phyloP scores from a whole-genome alignment of 2,888 invertebrate species.

The Cynaeus angustus region DNA sequence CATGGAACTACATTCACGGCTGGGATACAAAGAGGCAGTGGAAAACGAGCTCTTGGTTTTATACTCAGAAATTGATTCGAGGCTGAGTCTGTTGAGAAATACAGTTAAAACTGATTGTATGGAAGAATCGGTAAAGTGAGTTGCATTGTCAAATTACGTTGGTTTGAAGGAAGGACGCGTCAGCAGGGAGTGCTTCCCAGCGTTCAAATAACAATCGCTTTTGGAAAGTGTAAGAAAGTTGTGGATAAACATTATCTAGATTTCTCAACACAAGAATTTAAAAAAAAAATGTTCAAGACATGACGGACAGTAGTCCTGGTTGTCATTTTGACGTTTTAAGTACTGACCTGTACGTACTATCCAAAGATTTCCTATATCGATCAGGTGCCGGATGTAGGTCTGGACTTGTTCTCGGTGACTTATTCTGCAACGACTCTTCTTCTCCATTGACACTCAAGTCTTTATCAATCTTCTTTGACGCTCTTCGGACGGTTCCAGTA shows the following conservation, averaged over 20 bases:
- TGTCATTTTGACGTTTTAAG: slow-evolving; percentile 26
- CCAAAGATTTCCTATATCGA: slow-evolving; percentile 55
- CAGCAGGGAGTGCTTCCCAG: no score
- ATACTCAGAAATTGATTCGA: slow-evolving; percentile 70
- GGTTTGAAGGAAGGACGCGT: neutral
- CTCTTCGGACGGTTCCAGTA: slow-evolving; percentile 67
- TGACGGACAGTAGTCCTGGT: no score
- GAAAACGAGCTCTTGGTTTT: slow-evolving; percentile 67
- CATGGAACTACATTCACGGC: slow-evolving; percentile 62
- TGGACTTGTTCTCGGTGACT: slow-evolving; percentile 43
- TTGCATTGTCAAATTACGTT: neutral
- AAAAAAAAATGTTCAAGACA: no score
- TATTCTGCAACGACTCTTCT: slow-evolving; percentile 42
- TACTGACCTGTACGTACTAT: slow-evolving; percentile 55
- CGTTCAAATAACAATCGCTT: no score
- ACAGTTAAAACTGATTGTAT: no score
- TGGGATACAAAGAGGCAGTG: slow-evolving; percentile 58
- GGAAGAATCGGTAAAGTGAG: neutral
- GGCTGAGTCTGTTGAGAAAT: slow-evolving; percentile 62
- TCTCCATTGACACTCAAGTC: slow-evolving; percentile 46
- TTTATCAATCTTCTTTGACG: slow-evolving; percentile 57
- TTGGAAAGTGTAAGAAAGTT: no score
- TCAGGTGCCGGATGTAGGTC: slow-evolving; percentile 51
- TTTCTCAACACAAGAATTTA: no score
- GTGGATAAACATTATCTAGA: no score